Percentiles rank a stretch among this genome's conserved stretches.
These are phyloP conservation scores for Piscicola geometra DNA, from an alignment of 2,888 invertebrate genomes.

Conservation along the genomic window DNA sequence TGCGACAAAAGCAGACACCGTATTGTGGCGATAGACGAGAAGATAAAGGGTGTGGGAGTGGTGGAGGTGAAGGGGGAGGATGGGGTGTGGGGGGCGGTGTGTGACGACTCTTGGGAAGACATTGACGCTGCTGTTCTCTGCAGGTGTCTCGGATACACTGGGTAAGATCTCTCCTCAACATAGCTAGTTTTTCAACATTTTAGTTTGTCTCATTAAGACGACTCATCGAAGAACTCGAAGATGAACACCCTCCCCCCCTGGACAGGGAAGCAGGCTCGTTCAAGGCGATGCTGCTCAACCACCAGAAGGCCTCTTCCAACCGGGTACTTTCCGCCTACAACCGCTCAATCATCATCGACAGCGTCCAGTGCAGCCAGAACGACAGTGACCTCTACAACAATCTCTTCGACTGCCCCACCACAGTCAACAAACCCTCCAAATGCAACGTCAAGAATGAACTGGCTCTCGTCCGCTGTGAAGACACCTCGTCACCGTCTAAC, in stretches of 20 bases:
- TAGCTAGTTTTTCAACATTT: neutral
- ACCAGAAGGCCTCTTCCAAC: neutral
- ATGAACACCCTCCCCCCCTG: neutral
- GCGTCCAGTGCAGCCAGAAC: constrained; percentile 28
- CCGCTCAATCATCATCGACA: constrained; percentile 23
- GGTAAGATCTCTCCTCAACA: constrained; percentile 23
- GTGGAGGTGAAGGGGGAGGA: constrained; percentile 38
- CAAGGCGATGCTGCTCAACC: constrained; percentile 25
- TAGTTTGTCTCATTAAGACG: neutral
- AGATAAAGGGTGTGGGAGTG: constrained; percentile 38
- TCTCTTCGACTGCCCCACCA: constrained; percentile 29
- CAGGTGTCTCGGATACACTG: constrained; percentile 37
- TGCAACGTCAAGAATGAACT: constrained; percentile 33
- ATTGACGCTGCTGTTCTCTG: constrained; percentile 41
- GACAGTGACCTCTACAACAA: constrained; percentile 19
- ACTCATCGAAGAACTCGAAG: neutral
- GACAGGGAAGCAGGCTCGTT: neutral
- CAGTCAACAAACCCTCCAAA: constrained; percentile 15
- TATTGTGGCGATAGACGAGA: constrained; percentile 28
- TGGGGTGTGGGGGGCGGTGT: constrained; percentile 39
- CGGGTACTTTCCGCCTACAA: neutral
- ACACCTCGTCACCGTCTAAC: neutral
- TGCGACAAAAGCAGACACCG: constrained; percentile 32
- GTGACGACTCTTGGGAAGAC: constrained; percentile 43
- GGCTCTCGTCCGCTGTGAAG: constrained; percentile 32